phyloP scores from a whole-genome alignment of 2,113 vertebrate species.

The Danionella cerebrum region DNA sequence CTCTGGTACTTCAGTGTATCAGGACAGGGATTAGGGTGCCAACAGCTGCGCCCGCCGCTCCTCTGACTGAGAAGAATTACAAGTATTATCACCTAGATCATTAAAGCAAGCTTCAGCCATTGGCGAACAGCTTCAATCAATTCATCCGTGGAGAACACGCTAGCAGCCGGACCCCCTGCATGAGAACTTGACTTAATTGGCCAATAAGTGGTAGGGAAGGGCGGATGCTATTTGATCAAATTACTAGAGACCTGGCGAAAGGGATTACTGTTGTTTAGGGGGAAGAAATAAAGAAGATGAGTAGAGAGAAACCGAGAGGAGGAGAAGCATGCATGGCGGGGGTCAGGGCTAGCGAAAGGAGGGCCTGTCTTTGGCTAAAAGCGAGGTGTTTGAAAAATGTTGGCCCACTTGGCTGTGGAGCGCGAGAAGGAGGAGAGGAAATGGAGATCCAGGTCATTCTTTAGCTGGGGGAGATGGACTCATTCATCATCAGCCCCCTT shows the following conservation, averaged over 20 bases:
- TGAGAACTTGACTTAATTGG: slow-evolving; percentile 99
- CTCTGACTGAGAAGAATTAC: slow-evolving; percentile 99
- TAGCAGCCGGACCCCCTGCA: slow-evolving; percentile 98
- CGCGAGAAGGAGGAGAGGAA: slow-evolving; percentile 64
- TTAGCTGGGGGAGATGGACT: slow-evolving; percentile 78
- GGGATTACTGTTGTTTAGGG: slow-evolving; percentile 77
- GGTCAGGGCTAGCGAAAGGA: slow-evolving; percentile 47
- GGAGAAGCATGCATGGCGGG: slow-evolving; percentile 36
- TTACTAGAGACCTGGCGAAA: slow-evolving; percentile 78
- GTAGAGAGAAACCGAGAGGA: slow-evolving; percentile 66
- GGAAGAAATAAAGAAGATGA: slow-evolving; percentile 61
- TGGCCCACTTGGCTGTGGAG: slow-evolving; percentile 78
- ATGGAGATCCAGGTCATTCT: slow-evolving; percentile 87
- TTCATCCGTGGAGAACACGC: slow-evolving; percentile 91
- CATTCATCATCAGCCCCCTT: slow-evolving; percentile 86
- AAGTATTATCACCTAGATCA: slow-evolving; percentile 99
- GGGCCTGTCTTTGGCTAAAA: slow-evolving; percentile 64
- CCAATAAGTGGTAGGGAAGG: slow-evolving; percentile 98
- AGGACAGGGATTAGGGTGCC: slow-evolving; percentile 84
- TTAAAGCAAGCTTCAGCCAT: slow-evolving; percentile 95
- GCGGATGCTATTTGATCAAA: slow-evolving; percentile 93
- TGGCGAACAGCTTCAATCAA: slow-evolving; percentile 95
- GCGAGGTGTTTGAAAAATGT: slow-evolving; percentile 85
- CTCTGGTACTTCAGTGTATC: slow-evolving; percentile 80
- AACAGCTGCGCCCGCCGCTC: slow-evolving; percentile 93